Conservation (phyloP, 2,888 invertebrate genomes). For the Polyploca ridens region DNA sequence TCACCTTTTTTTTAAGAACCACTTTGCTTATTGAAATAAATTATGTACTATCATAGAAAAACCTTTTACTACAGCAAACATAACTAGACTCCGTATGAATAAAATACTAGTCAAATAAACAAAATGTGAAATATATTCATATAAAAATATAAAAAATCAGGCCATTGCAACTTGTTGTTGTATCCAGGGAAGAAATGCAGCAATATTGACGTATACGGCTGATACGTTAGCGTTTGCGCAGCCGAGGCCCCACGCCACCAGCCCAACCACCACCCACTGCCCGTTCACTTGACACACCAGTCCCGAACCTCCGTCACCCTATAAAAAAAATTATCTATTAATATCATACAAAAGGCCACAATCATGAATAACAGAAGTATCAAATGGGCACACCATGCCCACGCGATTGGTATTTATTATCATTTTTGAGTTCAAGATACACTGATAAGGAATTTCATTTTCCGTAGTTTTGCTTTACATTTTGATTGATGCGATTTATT, state of each 20-base stretch:
- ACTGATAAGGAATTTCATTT: too few species aligned
- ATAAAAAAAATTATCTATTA: constrained; percentile 24
- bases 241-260: constrained; percentile 90
- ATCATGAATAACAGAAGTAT: too few species aligned
- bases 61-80: background rate
- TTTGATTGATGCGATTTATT: too few species aligned
- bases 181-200: constrained; percentile 88
- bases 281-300: constrained; percentile 86
- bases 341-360: too few species aligned
- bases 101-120: background rate
- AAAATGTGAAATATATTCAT: background rate
- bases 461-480: too few species aligned
- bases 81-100: background rate
- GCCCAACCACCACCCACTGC: constrained; percentile 86
- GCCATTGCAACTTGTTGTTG: constrained; percentile 74
- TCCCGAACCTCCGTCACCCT: constrained; percentile 91
- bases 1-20: constrained; percentile 11
- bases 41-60: background rate
- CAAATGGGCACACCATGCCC: too few species aligned
- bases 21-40: constrained; percentile 2
- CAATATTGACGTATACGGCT: constrained; percentile 91
- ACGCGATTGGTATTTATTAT: too few species aligned
- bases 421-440: too few species aligned
- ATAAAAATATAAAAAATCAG: constrained; percentile 27
- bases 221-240: constrained; percentile 89